These are phyloP conservation scores for Nemurella pictetii DNA, from an alignment of 2,888 invertebrate genomes.

Conservation along the genomic window DNA sequence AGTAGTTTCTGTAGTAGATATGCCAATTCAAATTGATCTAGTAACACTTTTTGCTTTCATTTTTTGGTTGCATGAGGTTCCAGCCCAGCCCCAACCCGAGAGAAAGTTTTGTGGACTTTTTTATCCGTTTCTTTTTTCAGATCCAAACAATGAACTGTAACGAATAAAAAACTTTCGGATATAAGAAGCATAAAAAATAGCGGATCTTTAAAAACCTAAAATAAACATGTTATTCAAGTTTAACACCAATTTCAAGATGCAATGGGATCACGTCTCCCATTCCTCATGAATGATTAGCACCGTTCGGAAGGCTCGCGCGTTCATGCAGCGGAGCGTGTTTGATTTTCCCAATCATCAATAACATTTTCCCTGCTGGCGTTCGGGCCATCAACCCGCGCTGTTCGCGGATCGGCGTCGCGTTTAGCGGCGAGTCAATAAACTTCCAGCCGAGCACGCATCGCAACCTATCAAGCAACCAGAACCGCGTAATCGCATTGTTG, in stretches of 20 bases:
- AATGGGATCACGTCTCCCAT: not conserved
- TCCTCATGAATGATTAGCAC: not conserved
- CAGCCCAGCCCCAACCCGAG: too few relatives aligned
- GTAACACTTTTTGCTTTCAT: too few relatives aligned
- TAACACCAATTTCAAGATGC: not conserved
- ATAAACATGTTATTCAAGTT: too few relatives aligned
- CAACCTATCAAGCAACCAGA: not conserved
- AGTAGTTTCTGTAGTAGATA: too few relatives aligned
- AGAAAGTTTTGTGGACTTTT: too few relatives aligned
- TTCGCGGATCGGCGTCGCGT: not conserved
- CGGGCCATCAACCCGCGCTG: not conserved
- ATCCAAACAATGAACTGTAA: too few relatives aligned
- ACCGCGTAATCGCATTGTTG: not conserved
- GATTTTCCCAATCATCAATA: not conserved
- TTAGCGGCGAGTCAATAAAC: not conserved
- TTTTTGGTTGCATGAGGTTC: too few relatives aligned
- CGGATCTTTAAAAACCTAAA: too few relatives aligned
- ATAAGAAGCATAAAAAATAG: too few relatives aligned
- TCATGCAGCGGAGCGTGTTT: not conserved
- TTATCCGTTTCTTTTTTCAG: too few relatives aligned
- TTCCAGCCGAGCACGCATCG: not conserved
- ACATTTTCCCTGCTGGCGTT: not conserved
- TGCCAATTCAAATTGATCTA: too few relatives aligned
- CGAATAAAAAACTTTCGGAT: too few relatives aligned
- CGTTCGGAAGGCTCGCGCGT: not conserved